A percentile compares a stretch with the other conserved stretches of the same genome.
Conservation (phyloP, 2,888 invertebrate genomes). For the Amphipyra berbera region DNA sequence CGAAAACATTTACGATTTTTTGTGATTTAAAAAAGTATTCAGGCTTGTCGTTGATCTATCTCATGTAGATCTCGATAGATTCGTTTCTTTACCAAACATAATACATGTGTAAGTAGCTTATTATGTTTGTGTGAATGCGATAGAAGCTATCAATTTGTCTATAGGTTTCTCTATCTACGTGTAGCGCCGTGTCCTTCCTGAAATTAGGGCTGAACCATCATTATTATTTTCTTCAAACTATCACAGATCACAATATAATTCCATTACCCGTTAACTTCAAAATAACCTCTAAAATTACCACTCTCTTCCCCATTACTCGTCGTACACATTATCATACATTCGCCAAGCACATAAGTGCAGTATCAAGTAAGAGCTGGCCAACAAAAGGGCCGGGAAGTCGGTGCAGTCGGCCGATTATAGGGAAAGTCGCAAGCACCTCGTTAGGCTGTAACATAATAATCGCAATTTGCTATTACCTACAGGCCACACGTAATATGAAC, state of each 20-base stretch:
- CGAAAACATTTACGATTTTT: too few species aligned
- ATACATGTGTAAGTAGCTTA: too few species aligned
- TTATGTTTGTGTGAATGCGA: too few species aligned
- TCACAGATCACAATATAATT: slow-evolving; percentile 38
- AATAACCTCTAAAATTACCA: slow-evolving; percentile 41
- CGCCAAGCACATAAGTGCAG: slow-evolving; percentile 45
- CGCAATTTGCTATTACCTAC: slow-evolving; percentile 72
- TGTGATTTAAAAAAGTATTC: too few species aligned
- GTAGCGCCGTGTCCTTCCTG: too few species aligned
- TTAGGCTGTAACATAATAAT: slow-evolving; percentile 74
- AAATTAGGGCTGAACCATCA: background rate
- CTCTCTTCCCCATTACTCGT: slow-evolving; percentile 18
- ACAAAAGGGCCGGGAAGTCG: slow-evolving; percentile 48
- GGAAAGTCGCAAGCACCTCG: slow-evolving; percentile 74
- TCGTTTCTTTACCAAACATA: too few species aligned
- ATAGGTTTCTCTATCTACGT: too few species aligned
- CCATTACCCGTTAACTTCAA: slow-evolving; percentile 51
- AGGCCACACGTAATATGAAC: slow-evolving; percentile 64
- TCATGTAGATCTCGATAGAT: too few species aligned
- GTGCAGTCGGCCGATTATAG: slow-evolving; percentile 62
- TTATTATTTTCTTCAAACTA: background rate
- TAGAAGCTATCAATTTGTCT: too few species aligned
- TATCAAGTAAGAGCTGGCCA: slow-evolving; percentile 25
- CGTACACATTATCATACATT: slow-evolving; percentile 56
- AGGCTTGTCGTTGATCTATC: too few species aligned